Evolutionary conservation across 1,140 invertebrate genomes (phyloP), one percentile per base, ranked within the genome.

Genomic region (Lepidurus apus): DNA sequence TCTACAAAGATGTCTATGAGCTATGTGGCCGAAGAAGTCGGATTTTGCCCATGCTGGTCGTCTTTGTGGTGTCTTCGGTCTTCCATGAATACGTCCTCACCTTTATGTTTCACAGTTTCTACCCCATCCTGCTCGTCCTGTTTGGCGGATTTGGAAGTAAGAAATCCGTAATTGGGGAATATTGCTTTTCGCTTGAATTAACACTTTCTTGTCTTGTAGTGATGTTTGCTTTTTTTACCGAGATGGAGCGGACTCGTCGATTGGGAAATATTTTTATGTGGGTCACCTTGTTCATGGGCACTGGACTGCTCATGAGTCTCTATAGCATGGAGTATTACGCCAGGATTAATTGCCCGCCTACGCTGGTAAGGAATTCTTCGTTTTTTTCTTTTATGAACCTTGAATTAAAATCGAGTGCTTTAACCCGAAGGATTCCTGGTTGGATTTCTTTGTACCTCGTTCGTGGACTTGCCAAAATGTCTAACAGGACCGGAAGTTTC

Each of bases 281-380:
- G 93, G 87, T 93, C 10, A 85, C 87, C 0, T 85, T 96, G n/a
- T 90, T 91, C 65, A 84, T 91, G 3, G 95, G 95, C 43, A 92
- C 89, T 80, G 93, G 93, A 17, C 81, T 93, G 8, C 82, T 94
- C 7, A 88, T 93, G 81, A 91, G 91, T 81, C 83, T 94, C 0
- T 97, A 97, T 83, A 87, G 90, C 43, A 91, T 95, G 87, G 95
- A 97, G 85, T 93, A 90, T 85, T 96, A 92, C 84, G 93, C 94
- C 0, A 88, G 93, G 74, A 84, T 87, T 44, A 95, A 96, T 83
- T 95, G 94, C 84, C 90, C 90, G 1, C 83, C 78, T 24, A 73
- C 76, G 42, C 13, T 80, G 53, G 83, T 84, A 81, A 83, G 78
- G 77, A 42, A 77, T 47, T 42, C 77, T 44, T 77, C 76, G 43